phyloP scores from a whole-genome alignment of 2,888 invertebrate genomes.

The Plusia festucae region DNA sequence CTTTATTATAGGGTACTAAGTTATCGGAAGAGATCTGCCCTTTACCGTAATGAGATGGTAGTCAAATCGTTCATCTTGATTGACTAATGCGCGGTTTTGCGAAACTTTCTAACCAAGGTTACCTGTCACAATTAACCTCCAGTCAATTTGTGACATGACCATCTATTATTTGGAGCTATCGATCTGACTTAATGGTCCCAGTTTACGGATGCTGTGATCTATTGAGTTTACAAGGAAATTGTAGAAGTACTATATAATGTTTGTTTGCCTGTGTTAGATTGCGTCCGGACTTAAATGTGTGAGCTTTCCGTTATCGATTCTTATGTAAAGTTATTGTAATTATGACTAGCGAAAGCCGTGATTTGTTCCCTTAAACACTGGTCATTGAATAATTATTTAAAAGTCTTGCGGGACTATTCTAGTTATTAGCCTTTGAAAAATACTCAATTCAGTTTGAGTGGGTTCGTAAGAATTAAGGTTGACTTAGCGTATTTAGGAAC shows the following conservation, averaged over 20 bases:
- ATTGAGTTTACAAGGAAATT: conserved; percentile 18
- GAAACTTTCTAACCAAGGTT: conserved; percentile 64
- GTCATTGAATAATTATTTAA: too few relatives aligned
- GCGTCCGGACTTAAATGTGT: not conserved
- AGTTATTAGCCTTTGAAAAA: too few relatives aligned
- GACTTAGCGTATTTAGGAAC: too few relatives aligned
- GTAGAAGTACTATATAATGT: not conserved
- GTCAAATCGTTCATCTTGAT: conserved; percentile 56
- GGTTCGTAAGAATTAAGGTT: too few relatives aligned
- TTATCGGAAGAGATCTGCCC: conserved; percentile 21
- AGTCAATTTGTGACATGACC: conserved; percentile 66
- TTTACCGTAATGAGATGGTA: conserved; percentile 23
- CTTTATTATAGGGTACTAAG: too few relatives aligned
- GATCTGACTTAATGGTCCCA: conserved; percentile 47
- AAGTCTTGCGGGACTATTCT: too few relatives aligned
- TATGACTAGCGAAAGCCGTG: too few relatives aligned
- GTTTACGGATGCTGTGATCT: conserved; percentile 16
- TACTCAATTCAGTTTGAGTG: too few relatives aligned
- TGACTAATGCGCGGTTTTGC: conserved; percentile 62
- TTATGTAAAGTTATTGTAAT: not conserved
- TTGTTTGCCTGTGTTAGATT: not conserved
- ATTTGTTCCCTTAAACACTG: too few relatives aligned
- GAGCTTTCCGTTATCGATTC: not conserved
- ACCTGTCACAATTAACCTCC: conserved; percentile 60
- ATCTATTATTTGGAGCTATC: conserved; percentile 58